phyloP scores from a whole-genome alignment of 2,888 invertebrate species.

The Mesoligia furuncula region DNA sequence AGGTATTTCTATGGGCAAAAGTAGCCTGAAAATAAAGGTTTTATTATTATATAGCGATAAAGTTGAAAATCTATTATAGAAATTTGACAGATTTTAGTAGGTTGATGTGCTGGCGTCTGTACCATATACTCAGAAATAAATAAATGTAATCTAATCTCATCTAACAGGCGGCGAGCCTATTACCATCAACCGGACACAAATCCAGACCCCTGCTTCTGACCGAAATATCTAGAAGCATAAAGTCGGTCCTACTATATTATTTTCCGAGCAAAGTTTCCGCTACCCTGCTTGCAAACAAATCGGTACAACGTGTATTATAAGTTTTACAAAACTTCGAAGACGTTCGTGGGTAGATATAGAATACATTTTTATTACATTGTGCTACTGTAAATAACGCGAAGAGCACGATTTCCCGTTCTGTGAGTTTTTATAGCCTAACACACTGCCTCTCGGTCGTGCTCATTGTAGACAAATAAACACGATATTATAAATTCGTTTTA shows the following conservation, averaged over 20 bases:
- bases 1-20: too few species aligned
- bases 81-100: too few species aligned
- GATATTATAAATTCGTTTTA: conserved; percentile 12
- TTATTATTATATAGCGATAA: too few species aligned
- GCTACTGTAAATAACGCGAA: background rate
- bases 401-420: background rate
- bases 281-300: conserved; percentile 1
- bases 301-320: background rate
- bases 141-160: too few species aligned
- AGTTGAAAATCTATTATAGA: too few species aligned
- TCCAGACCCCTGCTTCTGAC: too few species aligned
- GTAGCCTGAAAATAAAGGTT: too few species aligned
- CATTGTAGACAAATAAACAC: background rate
- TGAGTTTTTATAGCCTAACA: conserved; percentile 4
- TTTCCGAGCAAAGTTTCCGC: background rate
- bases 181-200: too few species aligned
- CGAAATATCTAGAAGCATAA: background rate
- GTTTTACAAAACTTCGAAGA: conserved; percentile 7
- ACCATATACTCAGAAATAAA: too few species aligned
- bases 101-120: too few species aligned
- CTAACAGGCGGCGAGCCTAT: too few species aligned
- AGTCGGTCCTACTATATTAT: background rate
- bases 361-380: conserved; percentile 9
- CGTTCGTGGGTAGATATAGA: conserved; percentile 12
- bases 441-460: background rate